Conservation (phyloP, 2,888 invertebrate species). For the Dusona sp. region DNA sequence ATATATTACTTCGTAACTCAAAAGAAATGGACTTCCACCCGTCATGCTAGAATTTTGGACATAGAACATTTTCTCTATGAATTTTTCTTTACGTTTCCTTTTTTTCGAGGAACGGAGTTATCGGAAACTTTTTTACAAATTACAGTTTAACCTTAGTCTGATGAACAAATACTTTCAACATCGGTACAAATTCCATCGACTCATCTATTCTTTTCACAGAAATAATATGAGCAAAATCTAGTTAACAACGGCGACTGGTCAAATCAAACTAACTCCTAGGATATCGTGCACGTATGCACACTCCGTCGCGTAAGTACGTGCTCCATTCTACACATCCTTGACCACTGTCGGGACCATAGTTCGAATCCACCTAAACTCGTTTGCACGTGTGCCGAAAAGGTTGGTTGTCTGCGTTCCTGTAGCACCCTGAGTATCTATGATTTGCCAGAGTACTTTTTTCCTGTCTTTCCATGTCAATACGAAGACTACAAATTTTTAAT, state of each 20-base stretch:
- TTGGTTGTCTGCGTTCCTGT: slow-evolving; percentile 11
- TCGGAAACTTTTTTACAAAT: neutral
- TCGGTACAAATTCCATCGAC: slow-evolving; percentile 5
- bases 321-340: slow-evolving; percentile 70
- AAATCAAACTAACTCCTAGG: slow-evolving; percentile 76
- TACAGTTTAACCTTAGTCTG: neutral
- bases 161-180: neutral
- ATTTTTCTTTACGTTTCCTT: neutral
- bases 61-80: neutral
- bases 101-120: neutral
- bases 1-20: neutral
- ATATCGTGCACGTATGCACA: slow-evolving; percentile 43
- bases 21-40: neutral
- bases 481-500: neutral
- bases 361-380: slow-evolving; percentile 58
- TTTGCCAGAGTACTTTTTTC: neutral
- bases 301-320: slow-evolving; percentile 69
- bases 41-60: neutral
- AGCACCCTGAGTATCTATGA: neutral
- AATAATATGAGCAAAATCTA: slow-evolving; percentile 75
- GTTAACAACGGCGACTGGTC: slow-evolving; percentile 77
- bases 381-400: slow-evolving; percentile 31
- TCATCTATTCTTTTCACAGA: slow-evolving; percentile 48
- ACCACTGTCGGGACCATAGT: slow-evolving; percentile 74
- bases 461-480: neutral